Percentiles rank a stretch among this genome's conserved stretches.
Evolutionary conservation across 2,888 invertebrate species (phyloP).

Genomic region (Drosophila seclusa): DNA sequence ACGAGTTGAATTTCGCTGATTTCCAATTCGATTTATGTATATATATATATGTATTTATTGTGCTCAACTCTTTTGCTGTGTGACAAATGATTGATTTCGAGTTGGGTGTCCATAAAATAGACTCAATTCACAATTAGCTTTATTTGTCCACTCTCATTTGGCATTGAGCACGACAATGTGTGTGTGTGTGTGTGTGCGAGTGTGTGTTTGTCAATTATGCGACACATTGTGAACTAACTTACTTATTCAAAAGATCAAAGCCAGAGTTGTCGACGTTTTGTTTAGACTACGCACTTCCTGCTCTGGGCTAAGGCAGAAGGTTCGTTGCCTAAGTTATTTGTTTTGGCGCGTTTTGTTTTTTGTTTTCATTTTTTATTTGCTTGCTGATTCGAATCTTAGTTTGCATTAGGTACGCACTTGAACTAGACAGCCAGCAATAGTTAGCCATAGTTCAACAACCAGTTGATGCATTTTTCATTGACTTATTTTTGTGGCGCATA

Average conservation of each 20-base stretch:
- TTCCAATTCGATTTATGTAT: neutral
- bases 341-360: slow-evolving; percentile 15
- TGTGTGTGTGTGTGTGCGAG: slow-evolving; percentile 1
- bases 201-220: slow-evolving; percentile 43
- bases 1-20: slow-evolving; percentile 32
- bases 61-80: slow-evolving; percentile 1
- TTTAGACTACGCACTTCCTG: slow-evolving; percentile 62
- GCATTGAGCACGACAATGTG: slow-evolving; percentile 34
- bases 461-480: slow-evolving; percentile 69
- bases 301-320: slow-evolving; percentile 27
- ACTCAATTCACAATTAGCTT: slow-evolving; percentile 50
- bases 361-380: slow-evolving; percentile 6
- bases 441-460: slow-evolving; percentile 68
- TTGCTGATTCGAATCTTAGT: neutral
- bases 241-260: slow-evolving; percentile 19
- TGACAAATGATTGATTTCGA: slow-evolving; percentile 72
- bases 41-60: neutral
- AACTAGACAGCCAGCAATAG: slow-evolving; percentile 3
- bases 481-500: slow-evolving; percentile 25
- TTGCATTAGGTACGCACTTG: slow-evolving; percentile 1
- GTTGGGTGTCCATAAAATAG: slow-evolving; percentile 26
- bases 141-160: slow-evolving; percentile 52
- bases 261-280: slow-evolving; percentile 14
- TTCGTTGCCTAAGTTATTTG: slow-evolving; percentile 60
- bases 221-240: slow-evolving; percentile 35